Evolutionary conservation across 2,113 vertebrate species (phyloP).

Genomic region (Monopterus albus): DNA sequence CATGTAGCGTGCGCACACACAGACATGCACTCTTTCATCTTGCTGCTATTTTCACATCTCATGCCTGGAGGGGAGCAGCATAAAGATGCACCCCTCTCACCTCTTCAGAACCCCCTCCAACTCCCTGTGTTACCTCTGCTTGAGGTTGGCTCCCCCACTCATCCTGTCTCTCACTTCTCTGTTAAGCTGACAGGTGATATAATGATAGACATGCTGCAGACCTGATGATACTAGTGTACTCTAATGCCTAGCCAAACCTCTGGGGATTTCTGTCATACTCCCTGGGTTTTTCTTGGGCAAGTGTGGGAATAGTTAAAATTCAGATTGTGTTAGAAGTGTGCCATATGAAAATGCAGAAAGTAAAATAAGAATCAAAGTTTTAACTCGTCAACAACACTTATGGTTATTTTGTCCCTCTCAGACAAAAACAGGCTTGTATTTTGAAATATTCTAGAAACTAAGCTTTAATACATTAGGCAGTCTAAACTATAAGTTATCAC

Average conservation of each 20-base stretch:
- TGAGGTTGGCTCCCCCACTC: constrained; percentile 47
- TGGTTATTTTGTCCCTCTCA: constrained; percentile 10
- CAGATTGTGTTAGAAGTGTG: constrained; percentile 18
- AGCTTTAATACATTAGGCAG: not conserved
- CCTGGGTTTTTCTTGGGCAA: constrained; percentile 16
- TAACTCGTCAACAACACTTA: not conserved
- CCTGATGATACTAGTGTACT: constrained; percentile 50
- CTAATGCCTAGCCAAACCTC: constrained; percentile 49
- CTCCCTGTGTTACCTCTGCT: constrained; percentile 43
- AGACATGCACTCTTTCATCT: constrained; percentile 45
- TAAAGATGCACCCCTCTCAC: constrained; percentile 55
- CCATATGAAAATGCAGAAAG: too few species aligned
- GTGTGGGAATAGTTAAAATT: constrained; percentile 43
- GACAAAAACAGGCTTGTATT: not conserved
- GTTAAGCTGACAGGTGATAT: constrained; percentile 68
- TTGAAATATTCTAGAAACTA: not conserved
- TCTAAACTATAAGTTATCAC: not conserved
- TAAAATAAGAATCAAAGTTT: too few species aligned
- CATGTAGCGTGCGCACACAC: constrained; percentile 28
- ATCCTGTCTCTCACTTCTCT: constrained; percentile 36
- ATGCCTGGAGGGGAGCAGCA: constrained; percentile 58
- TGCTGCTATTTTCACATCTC: constrained; percentile 64
- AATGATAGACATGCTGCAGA: constrained; percentile 63
- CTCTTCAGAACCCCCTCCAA: constrained; percentile 25
- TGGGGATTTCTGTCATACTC: constrained; percentile 57